Conservation (phyloP, 2,113 vertebrate species). For the Podarcis raffonei region DNA sequence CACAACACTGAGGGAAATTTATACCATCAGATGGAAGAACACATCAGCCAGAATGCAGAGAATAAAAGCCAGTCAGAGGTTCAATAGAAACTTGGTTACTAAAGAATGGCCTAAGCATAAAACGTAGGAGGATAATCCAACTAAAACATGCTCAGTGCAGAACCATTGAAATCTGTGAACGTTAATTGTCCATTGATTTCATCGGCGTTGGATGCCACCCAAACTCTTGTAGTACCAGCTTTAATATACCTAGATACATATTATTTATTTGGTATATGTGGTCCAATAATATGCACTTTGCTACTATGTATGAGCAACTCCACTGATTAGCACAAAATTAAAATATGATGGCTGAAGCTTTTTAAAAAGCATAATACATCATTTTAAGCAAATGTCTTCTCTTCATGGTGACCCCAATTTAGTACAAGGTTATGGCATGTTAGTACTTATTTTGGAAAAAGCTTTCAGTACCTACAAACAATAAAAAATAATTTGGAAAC, state of each 20-base stretch:
- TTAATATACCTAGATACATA: too few relatives aligned
- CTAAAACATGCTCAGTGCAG: too few relatives aligned
- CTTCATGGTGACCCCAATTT: background rate
- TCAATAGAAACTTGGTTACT: background rate
- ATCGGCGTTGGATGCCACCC: too few relatives aligned
- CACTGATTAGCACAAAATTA: background rate
- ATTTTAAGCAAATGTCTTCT: background rate
- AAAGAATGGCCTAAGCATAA: background rate
- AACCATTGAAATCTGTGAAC: too few relatives aligned
- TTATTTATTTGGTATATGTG: background rate
- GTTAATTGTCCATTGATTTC: too few relatives aligned
- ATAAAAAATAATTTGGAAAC: background rate
- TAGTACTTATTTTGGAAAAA: background rate
- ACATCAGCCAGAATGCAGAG: background rate
- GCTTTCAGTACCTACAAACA: background rate
- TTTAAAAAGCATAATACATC: background rate
- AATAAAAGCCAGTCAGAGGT: background rate
- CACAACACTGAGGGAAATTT: background rate
- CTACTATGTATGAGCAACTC: background rate
- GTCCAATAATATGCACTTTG: background rate
- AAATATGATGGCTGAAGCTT: background rate
- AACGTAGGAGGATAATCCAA: background rate
- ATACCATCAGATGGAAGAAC: background rate
- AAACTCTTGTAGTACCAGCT: too few relatives aligned
- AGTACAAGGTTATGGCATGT: background rate